A percentile compares a stretch with the other conserved stretches of the same genome.
phyloP scores from a whole-genome alignment of 1,140 invertebrate species.

The Hylaeus volcanicus region DNA sequence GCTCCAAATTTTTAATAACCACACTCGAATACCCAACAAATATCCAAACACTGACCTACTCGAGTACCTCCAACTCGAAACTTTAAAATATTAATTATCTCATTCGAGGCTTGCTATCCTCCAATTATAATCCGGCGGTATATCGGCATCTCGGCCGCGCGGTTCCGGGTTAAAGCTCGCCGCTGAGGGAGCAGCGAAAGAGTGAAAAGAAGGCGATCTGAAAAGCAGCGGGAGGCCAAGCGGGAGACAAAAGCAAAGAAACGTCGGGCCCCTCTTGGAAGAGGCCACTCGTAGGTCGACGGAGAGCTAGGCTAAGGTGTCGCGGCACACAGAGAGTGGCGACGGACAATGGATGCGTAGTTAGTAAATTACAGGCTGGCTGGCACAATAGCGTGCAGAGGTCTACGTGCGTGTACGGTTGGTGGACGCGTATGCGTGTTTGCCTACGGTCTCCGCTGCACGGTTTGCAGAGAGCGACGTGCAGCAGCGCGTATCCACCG shows the following conservation, averaged over 20 bases:
- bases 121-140: too few species aligned
- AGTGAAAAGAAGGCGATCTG: not conserved
- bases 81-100: too few species aligned
- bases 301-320: slow-evolving; percentile 56
- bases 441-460: slow-evolving; percentile 25
- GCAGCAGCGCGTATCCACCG: slow-evolving; percentile 65
- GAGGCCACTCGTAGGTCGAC: slow-evolving; percentile 12
- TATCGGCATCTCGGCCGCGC: too few species aligned
- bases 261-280: not conserved
- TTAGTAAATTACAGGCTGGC: slow-evolving; percentile 71
- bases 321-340: slow-evolving; percentile 60
- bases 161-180: not conserved
- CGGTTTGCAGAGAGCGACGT: slow-evolving; percentile 47
- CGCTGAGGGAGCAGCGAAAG: not conserved
- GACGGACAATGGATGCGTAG: slow-evolving; percentile 68
- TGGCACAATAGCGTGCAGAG: slow-evolving; percentile 62
- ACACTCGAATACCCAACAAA: too few species aligned
- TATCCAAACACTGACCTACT: too few species aligned
- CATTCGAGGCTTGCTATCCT: too few species aligned
- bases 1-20: too few species aligned
- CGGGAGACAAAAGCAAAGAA: not conserved
- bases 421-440: slow-evolving; percentile 19
- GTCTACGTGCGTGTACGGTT: not conserved
- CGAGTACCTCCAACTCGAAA: too few species aligned
- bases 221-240: not conserved